phyloP scores from a whole-genome alignment of 2,113 vertebrate species.

The Xerus inauris region DNA sequence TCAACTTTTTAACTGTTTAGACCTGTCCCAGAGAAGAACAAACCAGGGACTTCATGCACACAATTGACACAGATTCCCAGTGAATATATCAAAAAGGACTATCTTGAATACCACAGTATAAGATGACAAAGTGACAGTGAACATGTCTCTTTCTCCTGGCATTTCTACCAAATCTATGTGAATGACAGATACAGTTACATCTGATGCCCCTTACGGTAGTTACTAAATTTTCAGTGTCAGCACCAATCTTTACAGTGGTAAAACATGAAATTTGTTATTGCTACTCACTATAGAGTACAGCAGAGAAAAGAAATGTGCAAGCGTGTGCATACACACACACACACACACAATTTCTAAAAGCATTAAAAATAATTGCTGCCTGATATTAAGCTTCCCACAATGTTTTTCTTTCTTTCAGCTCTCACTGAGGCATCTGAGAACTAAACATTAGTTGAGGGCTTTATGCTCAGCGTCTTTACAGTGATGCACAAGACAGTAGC shows the following conservation, averaged over 20 bases:
- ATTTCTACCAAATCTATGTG: constrained; percentile 45
- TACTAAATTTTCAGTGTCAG: constrained; percentile 71
- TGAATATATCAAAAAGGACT: constrained; percentile 35
- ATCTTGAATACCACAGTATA: constrained; percentile 48
- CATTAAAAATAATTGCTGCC: not conserved
- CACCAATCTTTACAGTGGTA: constrained; percentile 10
- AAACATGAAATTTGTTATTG: constrained; percentile 66
- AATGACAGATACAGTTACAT: constrained; percentile 67
- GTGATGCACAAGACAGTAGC: not conserved
- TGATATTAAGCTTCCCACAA: not conserved
- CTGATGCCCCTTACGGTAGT: constrained; percentile 59
- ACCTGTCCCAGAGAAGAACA: not conserved
- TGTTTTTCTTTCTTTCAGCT: not conserved
- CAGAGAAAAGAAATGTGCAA: not conserved
- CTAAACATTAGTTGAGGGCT: not conserved
- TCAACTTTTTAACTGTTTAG: not conserved
- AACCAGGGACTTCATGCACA: not conserved
- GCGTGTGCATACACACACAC: fast-evolving
- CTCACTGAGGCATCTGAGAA: not conserved
- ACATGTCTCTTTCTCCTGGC: constrained; percentile 47
- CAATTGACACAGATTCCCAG: constrained; percentile 39
- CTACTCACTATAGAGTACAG: constrained; percentile 35
- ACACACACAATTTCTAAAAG: not conserved
- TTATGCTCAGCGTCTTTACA: not conserved
- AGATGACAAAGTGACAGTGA: constrained; percentile 59